phyloP scores from a whole-genome alignment of 2,888 invertebrate genomes.

The Ormyrus thymus region DNA sequence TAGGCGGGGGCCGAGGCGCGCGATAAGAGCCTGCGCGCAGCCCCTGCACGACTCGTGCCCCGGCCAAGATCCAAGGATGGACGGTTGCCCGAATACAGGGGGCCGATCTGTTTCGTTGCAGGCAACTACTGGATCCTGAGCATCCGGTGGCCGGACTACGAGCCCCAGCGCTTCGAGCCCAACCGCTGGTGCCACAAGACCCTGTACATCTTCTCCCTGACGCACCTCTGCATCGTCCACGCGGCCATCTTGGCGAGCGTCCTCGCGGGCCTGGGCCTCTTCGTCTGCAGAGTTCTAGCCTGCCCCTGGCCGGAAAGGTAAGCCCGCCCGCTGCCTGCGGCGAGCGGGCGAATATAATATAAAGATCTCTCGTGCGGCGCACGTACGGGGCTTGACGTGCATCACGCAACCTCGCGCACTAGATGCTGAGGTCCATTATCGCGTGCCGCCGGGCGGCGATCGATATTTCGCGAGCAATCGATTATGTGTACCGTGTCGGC shows the following conservation, averaged over 20 bases:
- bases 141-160: conserved; percentile 86
- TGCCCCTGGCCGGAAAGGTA: conserved; percentile 81
- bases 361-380: no score
- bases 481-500: no score
- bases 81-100: conserved; percentile 26
- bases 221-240: conserved; percentile 85
- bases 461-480: no score
- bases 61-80: neutral
- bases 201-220: conserved; percentile 85
- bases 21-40: no score
- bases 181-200: conserved; percentile 88
- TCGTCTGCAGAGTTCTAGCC: conserved; percentile 83
- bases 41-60: no score
- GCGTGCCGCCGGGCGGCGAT: no score
- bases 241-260: conserved; percentile 78
- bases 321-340: no score
- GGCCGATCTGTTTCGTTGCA: conserved; percentile 50
- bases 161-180: conserved; percentile 84
- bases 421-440: no score
- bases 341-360: no score
- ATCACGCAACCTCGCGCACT: no score
- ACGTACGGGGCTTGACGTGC: no score
- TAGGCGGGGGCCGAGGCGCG: no score
- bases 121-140: conserved; percentile 85
- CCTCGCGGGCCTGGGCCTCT: conserved; percentile 79